These are phyloP conservation scores for Paralichthys olivaceus DNA, from an alignment of 2,113 vertebrate species.

Conservation along the genomic window DNA sequence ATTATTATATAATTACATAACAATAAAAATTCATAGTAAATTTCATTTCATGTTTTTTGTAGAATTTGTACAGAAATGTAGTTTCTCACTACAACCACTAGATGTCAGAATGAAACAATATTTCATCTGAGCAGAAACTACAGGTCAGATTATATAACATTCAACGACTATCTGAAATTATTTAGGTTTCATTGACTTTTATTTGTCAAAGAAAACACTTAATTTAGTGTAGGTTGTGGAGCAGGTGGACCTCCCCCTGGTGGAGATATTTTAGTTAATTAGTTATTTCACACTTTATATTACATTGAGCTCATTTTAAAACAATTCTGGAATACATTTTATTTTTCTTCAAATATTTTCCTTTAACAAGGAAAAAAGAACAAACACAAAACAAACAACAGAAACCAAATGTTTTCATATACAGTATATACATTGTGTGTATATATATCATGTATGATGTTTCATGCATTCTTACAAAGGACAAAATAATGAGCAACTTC, in stretches of 20 bases:
- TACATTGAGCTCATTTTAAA: background rate
- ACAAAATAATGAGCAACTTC: background rate
- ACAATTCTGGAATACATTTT: background rate
- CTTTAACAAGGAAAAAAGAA: background rate
- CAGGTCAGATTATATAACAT: background rate
- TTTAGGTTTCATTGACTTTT: background rate
- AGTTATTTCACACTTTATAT: background rate
- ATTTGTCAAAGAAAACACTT: background rate
- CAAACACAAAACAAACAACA: background rate
- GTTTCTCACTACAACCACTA: slow-evolving; percentile 28
- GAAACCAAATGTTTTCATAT: too few species aligned
- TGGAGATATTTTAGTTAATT: background rate
- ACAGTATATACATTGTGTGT: too few species aligned
- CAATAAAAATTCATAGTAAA: too few species aligned
- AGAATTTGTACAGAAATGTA: background rate
- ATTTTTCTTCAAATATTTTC: background rate
- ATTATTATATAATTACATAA: too few species aligned
- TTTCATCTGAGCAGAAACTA: background rate
- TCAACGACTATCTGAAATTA: background rate
- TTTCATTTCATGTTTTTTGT: too few species aligned
- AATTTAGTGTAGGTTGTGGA: too few species aligned
- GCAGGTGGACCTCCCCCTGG: background rate
- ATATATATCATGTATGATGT: too few species aligned
- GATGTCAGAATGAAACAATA: slow-evolving; percentile 16
- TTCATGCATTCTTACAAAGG: background rate